Base-by-base conservation (phyloP, 2,797 vertebrate species). In the Typhlichthys eigenmanni region DNA sequence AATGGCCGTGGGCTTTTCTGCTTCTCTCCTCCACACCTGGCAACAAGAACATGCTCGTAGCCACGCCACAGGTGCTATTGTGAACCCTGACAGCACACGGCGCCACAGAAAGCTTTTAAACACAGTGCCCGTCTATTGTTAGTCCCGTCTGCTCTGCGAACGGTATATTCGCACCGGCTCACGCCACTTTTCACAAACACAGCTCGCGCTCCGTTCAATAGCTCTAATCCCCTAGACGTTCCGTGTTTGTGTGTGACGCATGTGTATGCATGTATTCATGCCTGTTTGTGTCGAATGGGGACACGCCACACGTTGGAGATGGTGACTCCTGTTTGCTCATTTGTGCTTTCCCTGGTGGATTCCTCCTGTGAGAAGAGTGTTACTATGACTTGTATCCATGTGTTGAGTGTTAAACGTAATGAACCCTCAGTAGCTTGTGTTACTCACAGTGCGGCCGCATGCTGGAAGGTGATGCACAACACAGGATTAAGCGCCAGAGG, bases 11-110 rank as follows among this genome's bases (percentile, higher is more conserved):
- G 74, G 83, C 82, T 79, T 76, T 19, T 74, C 72, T 77, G 72
- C 79, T 76, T 71, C 80, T 78, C 72, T 61, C 61, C 72, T 74
- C 71, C 79, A 76, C 81, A 83, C 85, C 84, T 87, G 82, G 85
- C 83, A 72, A 62, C 63, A 53, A 60, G 64, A 75, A 59, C 38
- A 53, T 3, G 66, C 66, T 79, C 51, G 56, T 69, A 80, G 77
- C 74, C 38, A 49, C 17, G 80, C 82, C 81, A 85, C 89, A 85
- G 76, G 85, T 86, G 55, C 14, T 14, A 72, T 58, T 55, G 64
- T 72, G 72, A 75, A 84, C 83, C 69, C 34, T 84, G 77, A 83
- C 79, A 71, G 66, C 66, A 72, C 70, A 55, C 53, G 66, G 68
- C 74, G 49, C 54, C 50, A 64, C 34, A 1, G 12, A 32, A 43